These are phyloP conservation scores for Clupea harengus DNA, from an alignment of 2,113 vertebrate species.

Conservation along the genomic window DNA sequence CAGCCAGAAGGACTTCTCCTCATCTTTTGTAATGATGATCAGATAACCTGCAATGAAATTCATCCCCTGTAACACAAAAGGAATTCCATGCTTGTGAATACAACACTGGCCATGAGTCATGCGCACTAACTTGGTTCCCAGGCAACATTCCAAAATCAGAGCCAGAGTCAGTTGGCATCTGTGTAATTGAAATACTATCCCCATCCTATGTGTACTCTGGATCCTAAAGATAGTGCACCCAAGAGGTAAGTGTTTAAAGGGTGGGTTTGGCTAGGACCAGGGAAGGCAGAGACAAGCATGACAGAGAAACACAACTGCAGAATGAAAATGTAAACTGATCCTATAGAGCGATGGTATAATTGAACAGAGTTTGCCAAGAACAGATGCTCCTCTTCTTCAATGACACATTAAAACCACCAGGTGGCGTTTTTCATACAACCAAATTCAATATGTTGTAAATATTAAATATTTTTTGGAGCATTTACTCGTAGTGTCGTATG, in stretches of 20 bases:
- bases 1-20: slow-evolving; percentile 94
- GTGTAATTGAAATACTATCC: background rate
- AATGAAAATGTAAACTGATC: too few species aligned
- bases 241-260: background rate
- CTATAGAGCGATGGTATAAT: too few species aligned
- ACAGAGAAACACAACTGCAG: too few species aligned
- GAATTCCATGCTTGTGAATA: background rate
- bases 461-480: background rate
- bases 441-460: background rate
- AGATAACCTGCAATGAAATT: slow-evolving; percentile 94
- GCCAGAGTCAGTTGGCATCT: background rate
- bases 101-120: background rate
- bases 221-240: background rate
- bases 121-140: too few species aligned
- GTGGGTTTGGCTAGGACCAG: background rate
- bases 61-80: slow-evolving; percentile 83
- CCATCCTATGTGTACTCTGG: background rate
- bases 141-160: too few species aligned
- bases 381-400: background rate
- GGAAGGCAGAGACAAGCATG: background rate
- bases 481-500: background rate
- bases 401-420: background rate
- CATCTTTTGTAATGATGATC: slow-evolving; percentile 87
- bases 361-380: background rate
- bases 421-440: background rate